Percentiles rank a stretch among this genome's conserved stretches.
phyloP scores from a whole-genome alignment of 2,797 vertebrate genomes.

The Xerus rutilus region DNA sequence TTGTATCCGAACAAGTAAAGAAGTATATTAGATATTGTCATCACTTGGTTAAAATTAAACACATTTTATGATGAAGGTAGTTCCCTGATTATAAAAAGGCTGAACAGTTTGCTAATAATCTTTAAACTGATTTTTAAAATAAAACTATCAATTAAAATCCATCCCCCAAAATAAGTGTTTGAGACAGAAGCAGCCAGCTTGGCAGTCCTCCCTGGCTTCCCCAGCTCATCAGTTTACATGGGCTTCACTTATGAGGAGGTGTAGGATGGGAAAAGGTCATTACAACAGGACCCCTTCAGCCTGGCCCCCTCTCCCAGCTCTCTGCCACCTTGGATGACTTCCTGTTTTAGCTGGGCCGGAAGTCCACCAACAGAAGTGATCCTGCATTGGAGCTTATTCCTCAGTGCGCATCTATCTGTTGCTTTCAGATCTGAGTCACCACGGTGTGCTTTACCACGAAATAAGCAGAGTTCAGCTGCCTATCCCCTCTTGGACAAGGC shows the following conservation, averaged over 20 bases:
- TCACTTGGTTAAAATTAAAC: background rate
- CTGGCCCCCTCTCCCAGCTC: background rate
- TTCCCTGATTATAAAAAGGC: background rate
- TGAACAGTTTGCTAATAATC: slow-evolving; percentile 5
- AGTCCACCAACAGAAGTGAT: background rate
- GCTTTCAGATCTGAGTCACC: background rate
- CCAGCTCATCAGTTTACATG: background rate
- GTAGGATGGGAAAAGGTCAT: background rate
- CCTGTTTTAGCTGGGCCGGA: background rate
- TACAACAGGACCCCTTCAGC: background rate
- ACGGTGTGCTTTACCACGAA: background rate
- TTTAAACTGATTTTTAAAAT: slow-evolving; percentile 19
- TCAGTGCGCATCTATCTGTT: background rate
- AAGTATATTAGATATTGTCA: background rate
- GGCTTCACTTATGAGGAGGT: background rate
- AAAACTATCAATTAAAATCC: background rate
- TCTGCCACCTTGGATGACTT: background rate
- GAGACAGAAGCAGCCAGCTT: background rate
- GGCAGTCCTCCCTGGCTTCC: background rate
- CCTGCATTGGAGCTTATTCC: background rate
- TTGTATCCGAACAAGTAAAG: background rate
- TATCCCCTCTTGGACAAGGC: background rate
- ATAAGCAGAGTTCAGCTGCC: background rate
- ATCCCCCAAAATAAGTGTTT: background rate
- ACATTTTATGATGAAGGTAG: slow-evolving; percentile 29